A percentile compares a stretch with the other conserved stretches of the same genome.
Conservation (phyloP, 2,888 invertebrate species). For the Petrolisthes cinctipes region DNA sequence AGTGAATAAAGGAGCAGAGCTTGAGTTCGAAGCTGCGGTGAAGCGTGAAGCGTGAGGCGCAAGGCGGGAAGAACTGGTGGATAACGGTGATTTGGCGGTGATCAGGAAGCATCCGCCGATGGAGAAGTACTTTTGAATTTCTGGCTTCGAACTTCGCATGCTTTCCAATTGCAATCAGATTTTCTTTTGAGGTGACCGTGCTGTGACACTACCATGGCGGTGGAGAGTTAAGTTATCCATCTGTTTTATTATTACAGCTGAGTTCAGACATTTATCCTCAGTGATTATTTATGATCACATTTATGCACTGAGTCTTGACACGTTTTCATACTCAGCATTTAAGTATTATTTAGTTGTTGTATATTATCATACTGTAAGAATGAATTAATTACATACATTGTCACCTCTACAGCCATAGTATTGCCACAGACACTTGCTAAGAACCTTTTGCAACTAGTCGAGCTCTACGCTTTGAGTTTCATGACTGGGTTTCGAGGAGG, state of each 20-base stretch:
- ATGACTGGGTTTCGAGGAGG: constrained; percentile 56
- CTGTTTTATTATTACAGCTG: too few relatives aligned
- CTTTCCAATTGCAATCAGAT: not conserved
- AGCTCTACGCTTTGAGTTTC: constrained; percentile 53
- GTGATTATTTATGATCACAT: not conserved
- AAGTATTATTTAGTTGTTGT: too few relatives aligned
- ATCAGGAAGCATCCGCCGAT: constrained; percentile 15
- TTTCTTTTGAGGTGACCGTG: constrained; percentile 18
- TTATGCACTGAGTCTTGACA: too few relatives aligned
- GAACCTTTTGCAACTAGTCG: constrained; percentile 40
- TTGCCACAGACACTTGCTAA: constrained; percentile 37
- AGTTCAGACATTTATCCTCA: not conserved
- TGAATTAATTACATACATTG: too few relatives aligned
- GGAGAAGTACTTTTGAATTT: not conserved
- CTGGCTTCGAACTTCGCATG: constrained; percentile 36
- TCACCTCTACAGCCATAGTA: constrained; percentile 38
- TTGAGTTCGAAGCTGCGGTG: constrained; percentile 41
- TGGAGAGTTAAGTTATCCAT: not conserved
- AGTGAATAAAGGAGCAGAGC: constrained; percentile 31
- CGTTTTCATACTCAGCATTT: too few relatives aligned
- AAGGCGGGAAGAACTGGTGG: constrained; percentile 6
- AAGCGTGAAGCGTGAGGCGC: constrained; percentile 45
- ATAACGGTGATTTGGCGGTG: constrained; percentile 9
- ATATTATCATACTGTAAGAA: too few relatives aligned
- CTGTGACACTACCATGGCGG: constrained; percentile 27